Percentiles rank a stretch among this genome's conserved stretches.
Evolutionary conservation across 1,140 invertebrate genomes (phyloP).

Genomic region (Pectinophora gossypiella): DNA sequence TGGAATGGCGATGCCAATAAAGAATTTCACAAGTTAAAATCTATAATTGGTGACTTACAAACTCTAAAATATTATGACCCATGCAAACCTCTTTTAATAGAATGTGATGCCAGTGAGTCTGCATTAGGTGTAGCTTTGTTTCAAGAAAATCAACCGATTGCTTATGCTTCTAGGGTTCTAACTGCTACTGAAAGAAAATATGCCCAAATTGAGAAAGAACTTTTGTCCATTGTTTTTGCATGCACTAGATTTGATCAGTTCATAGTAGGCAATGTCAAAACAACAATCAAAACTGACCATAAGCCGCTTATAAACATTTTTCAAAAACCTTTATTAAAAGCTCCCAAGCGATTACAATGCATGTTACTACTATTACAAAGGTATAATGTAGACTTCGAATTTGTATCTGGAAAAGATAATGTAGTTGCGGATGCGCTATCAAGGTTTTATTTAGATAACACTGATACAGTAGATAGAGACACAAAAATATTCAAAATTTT

Average conservation of each 20-base stretch:
- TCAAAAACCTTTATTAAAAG: constrained; percentile 13
- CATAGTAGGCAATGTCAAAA: constrained; percentile 2
- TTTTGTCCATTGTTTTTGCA: constrained; percentile 33
- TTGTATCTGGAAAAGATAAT: constrained; percentile 1
- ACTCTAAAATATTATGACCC: constrained; percentile 7
- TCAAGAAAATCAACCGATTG: constrained; percentile 18
- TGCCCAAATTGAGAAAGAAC: constrained; percentile 52
- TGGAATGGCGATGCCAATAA: no score
- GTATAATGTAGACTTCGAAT: constrained; percentile 15
- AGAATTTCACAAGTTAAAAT: constrained; percentile 8
- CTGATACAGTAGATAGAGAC: neutral
- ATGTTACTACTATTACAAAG: constrained; percentile 19
- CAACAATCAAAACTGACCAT: constrained; percentile 2
- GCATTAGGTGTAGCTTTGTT: constrained; percentile 4
- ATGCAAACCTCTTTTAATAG: neutral
- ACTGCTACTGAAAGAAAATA: constrained; percentile 38
- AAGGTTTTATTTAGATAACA: neutral
- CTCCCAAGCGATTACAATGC: constrained; percentile 17
- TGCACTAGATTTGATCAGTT: constrained; percentile 3
- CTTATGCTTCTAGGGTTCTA: constrained; percentile 40
- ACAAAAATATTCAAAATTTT: constrained; percentile 2
- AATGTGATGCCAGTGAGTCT: constrained; percentile 4
- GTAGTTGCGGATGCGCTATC: constrained; percentile 5
- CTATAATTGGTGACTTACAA: neutral
- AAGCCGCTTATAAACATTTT: constrained; percentile 16